Percentiles rank a stretch among this genome's conserved stretches.
These are phyloP conservation scores for Heliconius nattereri DNA, from an alignment of 1,140 invertebrate genomes.

Conservation along the genomic window DNA sequence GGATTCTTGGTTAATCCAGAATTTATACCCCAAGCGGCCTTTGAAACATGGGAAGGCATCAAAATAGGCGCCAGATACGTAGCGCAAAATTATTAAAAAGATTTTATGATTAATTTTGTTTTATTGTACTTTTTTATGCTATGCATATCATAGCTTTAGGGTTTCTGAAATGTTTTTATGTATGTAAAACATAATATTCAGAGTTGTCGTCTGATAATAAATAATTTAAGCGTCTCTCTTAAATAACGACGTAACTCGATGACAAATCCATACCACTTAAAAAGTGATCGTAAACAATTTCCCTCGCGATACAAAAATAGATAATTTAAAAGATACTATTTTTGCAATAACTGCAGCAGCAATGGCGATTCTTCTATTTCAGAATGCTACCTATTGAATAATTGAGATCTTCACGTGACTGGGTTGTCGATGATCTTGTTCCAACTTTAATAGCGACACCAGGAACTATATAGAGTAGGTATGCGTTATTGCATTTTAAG, in stretches of 20 bases:
- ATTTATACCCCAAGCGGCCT: slow-evolving; percentile 58
- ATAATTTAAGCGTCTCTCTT: neutral
- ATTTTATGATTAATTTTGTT: neutral
- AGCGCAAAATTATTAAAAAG: neutral
- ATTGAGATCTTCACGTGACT: slow-evolving; percentile 16
- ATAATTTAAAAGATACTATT: slow-evolving; percentile 16
- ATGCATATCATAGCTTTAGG: neutral
- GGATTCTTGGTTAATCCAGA: slow-evolving; percentile 59
- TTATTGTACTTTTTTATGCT: neutral
- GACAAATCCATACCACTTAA: neutral
- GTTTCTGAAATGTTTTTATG: too few relatives aligned
- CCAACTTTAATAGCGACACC: neutral
- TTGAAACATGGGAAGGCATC: slow-evolving; percentile 44
- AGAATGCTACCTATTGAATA: slow-evolving; percentile 17
- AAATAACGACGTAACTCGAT: neutral
- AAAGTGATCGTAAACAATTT: neutral
- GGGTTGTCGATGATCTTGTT: slow-evolving; percentile 13
- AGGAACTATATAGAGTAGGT: slow-evolving; percentile 1
- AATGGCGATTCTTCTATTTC: slow-evolving; percentile 11
- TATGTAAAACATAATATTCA: neutral
- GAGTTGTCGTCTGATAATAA: neutral
- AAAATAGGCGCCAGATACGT: slow-evolving; percentile 25
- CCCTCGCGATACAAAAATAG: neutral
- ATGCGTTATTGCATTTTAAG: slow-evolving; percentile 15
- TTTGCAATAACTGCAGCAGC: neutral